Evolutionary conservation across 92 coral and sea anemone genomes (phyloP).

Genomic region (Porites divaricata): DNA sequence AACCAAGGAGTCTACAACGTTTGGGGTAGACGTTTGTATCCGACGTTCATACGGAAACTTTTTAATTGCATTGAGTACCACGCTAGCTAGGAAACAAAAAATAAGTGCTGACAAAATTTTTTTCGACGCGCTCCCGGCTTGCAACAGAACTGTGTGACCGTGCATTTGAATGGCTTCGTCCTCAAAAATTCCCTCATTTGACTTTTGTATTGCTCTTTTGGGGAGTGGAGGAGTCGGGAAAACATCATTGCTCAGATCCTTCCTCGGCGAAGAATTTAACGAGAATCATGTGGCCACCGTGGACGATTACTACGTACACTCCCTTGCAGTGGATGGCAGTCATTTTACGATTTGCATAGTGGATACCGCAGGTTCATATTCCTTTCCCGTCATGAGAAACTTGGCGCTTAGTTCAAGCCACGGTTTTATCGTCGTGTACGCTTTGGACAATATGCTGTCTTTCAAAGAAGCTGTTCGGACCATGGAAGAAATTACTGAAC

Average conservation of each 20-base stretch:
- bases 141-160: not conserved
- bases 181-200: slow-evolving; percentile 57
- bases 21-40: not conserved
- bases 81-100: too few relatives aligned
- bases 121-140: too few relatives aligned
- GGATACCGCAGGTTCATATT: slow-evolving; percentile 82
- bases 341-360: slow-evolving; percentile 63
- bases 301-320: slow-evolving; percentile 77
- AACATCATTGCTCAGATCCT: slow-evolving; percentile 72
- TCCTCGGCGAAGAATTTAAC: slow-evolving; percentile 65
- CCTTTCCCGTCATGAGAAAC: slow-evolving; percentile 82
- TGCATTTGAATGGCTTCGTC: slow-evolving; percentile 35
- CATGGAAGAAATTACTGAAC: slow-evolving; percentile 59
- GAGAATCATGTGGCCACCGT: slow-evolving; percentile 79
- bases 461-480: slow-evolving; percentile 68
- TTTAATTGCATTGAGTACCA: not conserved
- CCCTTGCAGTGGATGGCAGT: slow-evolving; percentile 63
- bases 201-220: slow-evolving; percentile 71
- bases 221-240: slow-evolving; percentile 86
- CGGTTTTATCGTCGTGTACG: slow-evolving; percentile 76
- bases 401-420: slow-evolving; percentile 74
- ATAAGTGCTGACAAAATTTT: too few relatives aligned
- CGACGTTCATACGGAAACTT: too few relatives aligned
- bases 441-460: slow-evolving; percentile 68
- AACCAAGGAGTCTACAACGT: not conserved